Percentiles rank a stretch among this genome's conserved stretches.
Conservation (phyloP, 2,797 vertebrate genomes). For the Parambassis ranga region DNA sequence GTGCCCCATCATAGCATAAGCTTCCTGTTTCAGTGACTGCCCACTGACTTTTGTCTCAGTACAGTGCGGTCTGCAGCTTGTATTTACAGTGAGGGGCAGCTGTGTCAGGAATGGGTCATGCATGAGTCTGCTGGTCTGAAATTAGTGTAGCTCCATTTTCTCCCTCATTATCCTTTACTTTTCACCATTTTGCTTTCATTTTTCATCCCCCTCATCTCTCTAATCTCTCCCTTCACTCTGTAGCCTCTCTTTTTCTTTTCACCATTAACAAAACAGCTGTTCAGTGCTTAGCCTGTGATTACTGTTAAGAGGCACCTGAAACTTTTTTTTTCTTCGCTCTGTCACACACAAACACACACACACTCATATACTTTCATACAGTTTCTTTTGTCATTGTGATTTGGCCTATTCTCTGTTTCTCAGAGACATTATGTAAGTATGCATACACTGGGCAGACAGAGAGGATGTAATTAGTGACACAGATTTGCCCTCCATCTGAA, state of each 20-base stretch:
- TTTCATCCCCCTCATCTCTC: not conserved
- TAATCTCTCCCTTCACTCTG: conserved; percentile 1
- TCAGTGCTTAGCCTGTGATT: conserved; percentile 40
- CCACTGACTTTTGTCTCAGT: too few relatives aligned
- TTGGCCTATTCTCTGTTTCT: not conserved
- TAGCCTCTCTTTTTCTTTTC: conserved; percentile 3
- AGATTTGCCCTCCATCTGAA: conserved; percentile 33
- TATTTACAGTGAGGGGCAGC: not conserved
- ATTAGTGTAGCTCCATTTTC: not conserved
- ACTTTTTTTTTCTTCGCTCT: not conserved
- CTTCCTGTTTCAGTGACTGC: too few relatives aligned
- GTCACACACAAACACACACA: not conserved
- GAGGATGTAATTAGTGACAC: conserved; percentile 41
- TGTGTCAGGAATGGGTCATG: not conserved
- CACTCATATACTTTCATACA: too few relatives aligned
- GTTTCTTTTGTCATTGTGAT: not conserved
- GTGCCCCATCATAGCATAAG: too few relatives aligned
- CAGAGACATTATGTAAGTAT: not conserved
- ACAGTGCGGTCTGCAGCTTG: not conserved
- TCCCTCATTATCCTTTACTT: not conserved
- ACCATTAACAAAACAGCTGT: conserved; percentile 48
- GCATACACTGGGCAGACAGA: not conserved
- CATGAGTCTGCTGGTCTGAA: not conserved
- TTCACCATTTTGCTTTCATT: not conserved
- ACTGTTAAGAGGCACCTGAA: conserved; percentile 41